Percentiles rank a stretch among this genome's conserved stretches.
Evolutionary conservation across 2,888 invertebrate species (phyloP).

Genomic region (Eustalomyia histrio): DNA sequence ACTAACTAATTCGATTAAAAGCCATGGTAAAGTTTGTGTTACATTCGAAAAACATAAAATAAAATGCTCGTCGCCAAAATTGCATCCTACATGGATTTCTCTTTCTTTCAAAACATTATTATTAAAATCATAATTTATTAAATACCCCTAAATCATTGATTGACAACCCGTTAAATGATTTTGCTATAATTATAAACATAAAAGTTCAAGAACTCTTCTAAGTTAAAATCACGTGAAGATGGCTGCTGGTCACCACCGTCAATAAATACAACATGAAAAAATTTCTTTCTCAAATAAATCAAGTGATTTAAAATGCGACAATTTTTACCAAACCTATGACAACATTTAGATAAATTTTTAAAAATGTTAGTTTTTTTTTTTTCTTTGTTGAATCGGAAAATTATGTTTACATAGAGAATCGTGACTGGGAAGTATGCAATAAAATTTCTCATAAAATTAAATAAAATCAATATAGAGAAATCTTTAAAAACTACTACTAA

Average conservation of each 20-base stretch:
- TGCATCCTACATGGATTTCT: too few species aligned
- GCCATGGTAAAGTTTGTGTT: too few species aligned
- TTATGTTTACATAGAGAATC: conserved; percentile 1
- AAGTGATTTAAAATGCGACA: background rate
- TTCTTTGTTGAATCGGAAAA: background rate
- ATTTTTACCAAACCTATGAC: conserved; percentile 1
- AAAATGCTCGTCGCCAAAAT: too few species aligned
- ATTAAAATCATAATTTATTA: too few species aligned
- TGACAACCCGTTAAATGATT: too few species aligned
- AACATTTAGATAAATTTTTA: background rate
- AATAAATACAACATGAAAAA: background rate
- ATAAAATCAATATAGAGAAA: conserved; percentile 24
- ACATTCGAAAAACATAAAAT: too few species aligned
- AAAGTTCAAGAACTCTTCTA: background rate
- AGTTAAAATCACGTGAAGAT: background rate
- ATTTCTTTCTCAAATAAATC: background rate
- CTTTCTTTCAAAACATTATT: too few species aligned
- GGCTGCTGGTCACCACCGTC: background rate
- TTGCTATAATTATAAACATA: background rate
- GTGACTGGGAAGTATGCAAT: conserved; percentile 37
- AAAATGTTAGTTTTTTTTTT: too few species aligned
- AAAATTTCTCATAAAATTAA: conserved; percentile 41
- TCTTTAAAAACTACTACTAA: conserved; percentile 34
- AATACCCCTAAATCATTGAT: too few species aligned
- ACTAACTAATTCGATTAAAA: too few species aligned